Evolutionary conservation across 2,797 vertebrate genomes (phyloP).

Genomic region (Coregonus sp.): DNA sequence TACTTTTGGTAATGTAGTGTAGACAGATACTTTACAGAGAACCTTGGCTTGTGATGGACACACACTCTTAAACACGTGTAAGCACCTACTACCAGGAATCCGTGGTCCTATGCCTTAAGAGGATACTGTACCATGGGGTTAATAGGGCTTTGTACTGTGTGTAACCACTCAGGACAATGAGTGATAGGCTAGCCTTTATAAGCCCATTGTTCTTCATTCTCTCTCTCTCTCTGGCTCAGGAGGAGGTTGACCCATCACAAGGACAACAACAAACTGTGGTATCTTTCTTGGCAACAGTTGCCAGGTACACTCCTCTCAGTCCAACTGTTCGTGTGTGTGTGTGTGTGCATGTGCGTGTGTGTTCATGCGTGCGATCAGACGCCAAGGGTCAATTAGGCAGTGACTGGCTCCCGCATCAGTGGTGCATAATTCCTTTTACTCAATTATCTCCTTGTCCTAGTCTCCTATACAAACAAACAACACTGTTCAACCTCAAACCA

Average conservation of each 20-base stretch:
- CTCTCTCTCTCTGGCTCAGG: slow-evolving; percentile 33
- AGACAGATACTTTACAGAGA: too few species aligned
- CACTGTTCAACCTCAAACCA: background rate
- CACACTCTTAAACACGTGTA: background rate
- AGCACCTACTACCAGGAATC: background rate
- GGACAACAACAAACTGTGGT: slow-evolving; percentile 46
- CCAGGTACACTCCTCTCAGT: slow-evolving; percentile 17
- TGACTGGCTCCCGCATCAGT: slow-evolving; percentile 4
- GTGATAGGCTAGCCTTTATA: background rate
- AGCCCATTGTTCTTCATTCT: slow-evolving; percentile 10
- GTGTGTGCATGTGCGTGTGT: background rate
- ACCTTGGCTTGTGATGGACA: background rate
- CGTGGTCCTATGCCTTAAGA: background rate
- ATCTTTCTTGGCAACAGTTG: slow-evolving; percentile 11
- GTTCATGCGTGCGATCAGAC: slow-evolving; percentile 7
- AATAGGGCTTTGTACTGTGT: background rate
- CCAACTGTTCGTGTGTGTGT: slow-evolving; percentile 4
- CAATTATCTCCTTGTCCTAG: background rate
- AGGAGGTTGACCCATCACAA: slow-evolving; percentile 43
- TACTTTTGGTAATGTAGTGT: too few species aligned
- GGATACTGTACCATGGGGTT: slow-evolving; percentile 1
- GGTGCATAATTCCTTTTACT: slow-evolving; percentile 16
- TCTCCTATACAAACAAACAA: background rate
- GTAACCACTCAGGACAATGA: slow-evolving; percentile 1
- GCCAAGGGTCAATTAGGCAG: slow-evolving; percentile 33